These are phyloP conservation scores for Molorchus minor DNA, from an alignment of 2,888 invertebrate species.

Conservation along the genomic window DNA sequence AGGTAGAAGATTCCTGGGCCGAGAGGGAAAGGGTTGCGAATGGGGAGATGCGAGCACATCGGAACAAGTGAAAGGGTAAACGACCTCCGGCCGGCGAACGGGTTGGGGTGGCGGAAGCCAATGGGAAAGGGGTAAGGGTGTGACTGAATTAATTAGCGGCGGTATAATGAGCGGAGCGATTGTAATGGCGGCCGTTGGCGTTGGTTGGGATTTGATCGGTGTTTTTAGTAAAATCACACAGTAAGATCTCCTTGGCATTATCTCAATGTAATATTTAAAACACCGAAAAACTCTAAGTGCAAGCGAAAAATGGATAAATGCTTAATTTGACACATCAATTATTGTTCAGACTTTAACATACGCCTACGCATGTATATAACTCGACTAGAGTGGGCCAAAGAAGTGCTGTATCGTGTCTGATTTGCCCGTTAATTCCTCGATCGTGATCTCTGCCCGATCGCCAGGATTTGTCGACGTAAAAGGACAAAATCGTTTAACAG, in stretches of 20 bases:
- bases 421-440: slow-evolving; percentile 40
- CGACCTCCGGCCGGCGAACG: slow-evolving; percentile 27
- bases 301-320: slow-evolving; percentile 13
- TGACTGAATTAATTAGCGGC: slow-evolving; percentile 47
- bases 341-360: too few relatives aligned
- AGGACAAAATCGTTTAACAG: slow-evolving; percentile 26
- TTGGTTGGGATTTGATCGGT: too few relatives aligned
- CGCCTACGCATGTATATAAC: too few relatives aligned
- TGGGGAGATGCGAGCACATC: slow-evolving; percentile 21
- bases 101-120: slow-evolving; percentile 36
- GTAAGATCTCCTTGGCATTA: too few relatives aligned
- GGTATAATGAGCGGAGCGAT: slow-evolving; percentile 22
- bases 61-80: slow-evolving; percentile 44
- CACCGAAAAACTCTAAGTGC: slow-evolving; percentile 11
- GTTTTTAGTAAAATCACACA: too few relatives aligned
- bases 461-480: slow-evolving; percentile 41
- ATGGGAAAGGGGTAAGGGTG: slow-evolving; percentile 51
- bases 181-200: slow-evolving; percentile 34
- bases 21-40: slow-evolving; percentile 48
- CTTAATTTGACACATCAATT: too few relatives aligned
- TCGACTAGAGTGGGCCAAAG: slow-evolving; percentile 45
- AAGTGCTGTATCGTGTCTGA: slow-evolving; percentile 48
- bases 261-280: slow-evolving; percentile 15
- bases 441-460: slow-evolving; percentile 39
- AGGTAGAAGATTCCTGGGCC: slow-evolving; percentile 50